Evolutionary conservation across 2,888 invertebrate species (phyloP).

Genomic region (Fissipunctia ypsillon): DNA sequence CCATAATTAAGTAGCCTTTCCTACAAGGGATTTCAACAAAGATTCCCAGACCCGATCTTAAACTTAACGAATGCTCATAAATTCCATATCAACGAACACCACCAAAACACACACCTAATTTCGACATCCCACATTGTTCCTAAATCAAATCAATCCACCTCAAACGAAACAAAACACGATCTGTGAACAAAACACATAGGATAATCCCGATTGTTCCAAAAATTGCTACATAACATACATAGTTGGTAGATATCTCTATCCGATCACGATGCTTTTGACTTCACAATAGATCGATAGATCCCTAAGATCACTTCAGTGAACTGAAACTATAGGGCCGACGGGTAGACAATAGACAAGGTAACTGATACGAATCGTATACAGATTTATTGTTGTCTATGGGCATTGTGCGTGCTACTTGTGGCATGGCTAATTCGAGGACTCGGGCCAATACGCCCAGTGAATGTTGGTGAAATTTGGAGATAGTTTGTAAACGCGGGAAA

Average conservation of each 20-base stretch:
- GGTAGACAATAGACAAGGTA: slow-evolving; percentile 62
- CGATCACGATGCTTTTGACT: slow-evolving; percentile 58
- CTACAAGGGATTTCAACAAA: not conserved
- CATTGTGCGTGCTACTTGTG: slow-evolving; percentile 63
- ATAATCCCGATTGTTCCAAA: slow-evolving; percentile 26
- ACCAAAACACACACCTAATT: slow-evolving; percentile 6
- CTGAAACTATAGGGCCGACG: slow-evolving; percentile 61
- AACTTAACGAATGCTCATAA: not conserved
- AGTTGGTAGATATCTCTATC: not conserved
- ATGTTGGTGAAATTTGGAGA: slow-evolving; percentile 26
- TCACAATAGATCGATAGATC: slow-evolving; percentile 53
- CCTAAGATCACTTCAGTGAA: slow-evolving; percentile 64
- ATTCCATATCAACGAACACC: not conserved
- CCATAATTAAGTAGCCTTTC: not conserved
- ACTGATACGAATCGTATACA: slow-evolving; percentile 64
- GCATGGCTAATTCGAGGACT: slow-evolving; percentile 58
- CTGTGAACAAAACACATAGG: slow-evolving; percentile 8
- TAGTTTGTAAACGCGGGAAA: not conserved
- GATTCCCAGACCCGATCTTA: not conserved
- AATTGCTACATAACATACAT: slow-evolving; percentile 1
- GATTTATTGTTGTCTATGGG: slow-evolving; percentile 65
- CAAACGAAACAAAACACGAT: slow-evolving; percentile 14
- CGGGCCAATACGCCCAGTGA: slow-evolving; percentile 22
- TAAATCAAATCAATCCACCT: slow-evolving; percentile 13
- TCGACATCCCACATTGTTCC: slow-evolving; percentile 12